These are phyloP conservation scores for Platanista minor DNA, from an alignment of 2,113 vertebrate species.

Conservation along the genomic window DNA sequence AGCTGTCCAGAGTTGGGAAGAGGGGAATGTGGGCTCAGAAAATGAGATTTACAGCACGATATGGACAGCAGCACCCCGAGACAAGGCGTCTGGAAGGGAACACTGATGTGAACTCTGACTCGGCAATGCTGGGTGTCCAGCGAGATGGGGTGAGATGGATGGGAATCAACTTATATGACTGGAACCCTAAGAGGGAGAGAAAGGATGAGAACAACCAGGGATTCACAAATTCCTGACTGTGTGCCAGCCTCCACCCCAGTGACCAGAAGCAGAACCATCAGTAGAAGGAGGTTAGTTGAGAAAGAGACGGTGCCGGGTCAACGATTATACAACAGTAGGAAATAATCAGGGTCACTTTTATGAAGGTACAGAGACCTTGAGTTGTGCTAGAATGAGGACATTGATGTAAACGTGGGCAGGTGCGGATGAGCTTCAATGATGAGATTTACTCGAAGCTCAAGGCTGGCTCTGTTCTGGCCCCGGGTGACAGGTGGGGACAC, in stretches of 20 bases:
- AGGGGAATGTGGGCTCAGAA: background rate
- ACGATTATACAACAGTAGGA: too few relatives aligned
- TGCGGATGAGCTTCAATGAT: fast-evolving
- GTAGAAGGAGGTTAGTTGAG: background rate
- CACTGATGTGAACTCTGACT: fast-evolving
- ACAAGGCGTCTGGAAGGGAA: background rate
- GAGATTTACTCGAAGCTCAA: background rate
- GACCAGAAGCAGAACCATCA: background rate
- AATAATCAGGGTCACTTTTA: fast-evolving
- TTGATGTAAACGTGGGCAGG: fast-evolving
- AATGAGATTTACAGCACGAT: background rate
- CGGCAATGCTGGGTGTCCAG: fast-evolving
- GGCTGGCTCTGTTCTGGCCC: background rate
- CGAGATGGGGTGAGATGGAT: fast-evolving
- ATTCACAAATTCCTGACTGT: fast-evolving
- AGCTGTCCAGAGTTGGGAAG: background rate
- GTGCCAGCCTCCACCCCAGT: background rate
- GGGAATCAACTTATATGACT: too few relatives aligned
- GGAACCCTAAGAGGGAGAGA: too few relatives aligned
- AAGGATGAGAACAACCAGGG: too few relatives aligned
- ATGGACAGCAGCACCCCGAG: fast-evolving
- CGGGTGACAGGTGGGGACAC: background rate
- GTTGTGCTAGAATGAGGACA: background rate
- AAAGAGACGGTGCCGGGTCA: fast-evolving
- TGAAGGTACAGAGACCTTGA: fast-evolving